These are phyloP conservation scores for Psammodynastes pulverulentus DNA, from an alignment of 2,113 vertebrate species.

Conservation along the genomic window DNA sequence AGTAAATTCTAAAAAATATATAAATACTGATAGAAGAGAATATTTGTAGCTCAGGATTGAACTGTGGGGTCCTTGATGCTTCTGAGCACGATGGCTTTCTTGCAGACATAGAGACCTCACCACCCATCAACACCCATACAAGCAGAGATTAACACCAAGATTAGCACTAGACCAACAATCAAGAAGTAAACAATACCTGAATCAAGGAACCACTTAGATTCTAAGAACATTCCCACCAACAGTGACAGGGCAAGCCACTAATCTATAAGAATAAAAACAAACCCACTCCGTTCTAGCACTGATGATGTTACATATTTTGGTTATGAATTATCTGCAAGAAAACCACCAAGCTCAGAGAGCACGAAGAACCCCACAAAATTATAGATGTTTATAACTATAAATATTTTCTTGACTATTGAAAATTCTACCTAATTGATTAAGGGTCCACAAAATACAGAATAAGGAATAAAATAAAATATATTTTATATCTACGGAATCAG, in stretches of 20 bases:
- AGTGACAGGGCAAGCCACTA: neutral
- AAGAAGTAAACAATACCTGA: neutral
- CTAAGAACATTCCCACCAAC: neutral
- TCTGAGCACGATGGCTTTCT: neutral
- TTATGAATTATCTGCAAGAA: neutral
- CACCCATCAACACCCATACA: neutral
- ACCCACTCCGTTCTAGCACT: neutral
- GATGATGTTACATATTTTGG: neutral
- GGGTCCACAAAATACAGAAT: neutral
- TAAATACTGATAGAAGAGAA: neutral
- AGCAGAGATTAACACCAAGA: neutral
- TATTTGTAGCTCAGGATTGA: neutral
- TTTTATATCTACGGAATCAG: neutral
- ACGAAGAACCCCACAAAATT: neutral
- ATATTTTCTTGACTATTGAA: neutral
- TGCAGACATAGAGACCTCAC: neutral
- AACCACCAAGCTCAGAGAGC: neutral
- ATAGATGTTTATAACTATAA: neutral
- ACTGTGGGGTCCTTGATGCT: neutral
- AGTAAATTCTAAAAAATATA: neutral
- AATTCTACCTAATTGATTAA: neutral
- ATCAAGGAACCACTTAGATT: neutral
- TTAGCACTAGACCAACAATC: neutral
- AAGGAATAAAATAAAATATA: neutral
- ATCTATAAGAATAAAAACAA: neutral